phyloP scores from a whole-genome alignment of 2,797 vertebrate genomes.

The Enteromius paludinosus region DNA sequence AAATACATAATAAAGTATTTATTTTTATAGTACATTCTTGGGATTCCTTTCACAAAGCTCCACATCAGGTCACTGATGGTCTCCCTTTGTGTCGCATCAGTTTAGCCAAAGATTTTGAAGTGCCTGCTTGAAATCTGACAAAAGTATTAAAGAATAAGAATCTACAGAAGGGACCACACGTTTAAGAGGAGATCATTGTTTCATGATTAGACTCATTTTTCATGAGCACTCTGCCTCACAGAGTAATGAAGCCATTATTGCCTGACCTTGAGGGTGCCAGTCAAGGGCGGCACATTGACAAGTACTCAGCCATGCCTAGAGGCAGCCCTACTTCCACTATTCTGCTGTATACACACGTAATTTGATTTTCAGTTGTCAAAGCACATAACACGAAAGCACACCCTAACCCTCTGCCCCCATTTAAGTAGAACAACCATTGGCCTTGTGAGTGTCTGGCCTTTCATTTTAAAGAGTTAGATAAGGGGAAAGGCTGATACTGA shows the following conservation, averaged over 20 bases:
- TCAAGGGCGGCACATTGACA: slow-evolving; percentile 76
- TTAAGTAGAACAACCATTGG: slow-evolving; percentile 54
- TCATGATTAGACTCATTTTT: slow-evolving; percentile 37
- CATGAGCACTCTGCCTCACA: slow-evolving; percentile 12
- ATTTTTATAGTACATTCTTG: background rate
- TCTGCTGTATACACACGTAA: slow-evolving; percentile 53
- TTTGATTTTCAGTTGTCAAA: slow-evolving; percentile 65
- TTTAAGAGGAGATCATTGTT: slow-evolving; percentile 36
- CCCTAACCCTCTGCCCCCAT: slow-evolving; percentile 44
- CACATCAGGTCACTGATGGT: background rate
- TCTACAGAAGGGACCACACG: background rate
- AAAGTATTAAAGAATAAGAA: slow-evolving; percentile 18
- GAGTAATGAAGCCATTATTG: slow-evolving; percentile 53
- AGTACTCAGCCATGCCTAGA: slow-evolving; percentile 66
- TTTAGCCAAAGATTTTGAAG: background rate
- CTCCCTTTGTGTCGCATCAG: background rate
- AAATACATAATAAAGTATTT: background rate
- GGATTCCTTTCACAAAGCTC: background rate
- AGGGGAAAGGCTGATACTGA: background rate
- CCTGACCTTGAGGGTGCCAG: slow-evolving; percentile 72
- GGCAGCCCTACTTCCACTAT: slow-evolving; percentile 61
- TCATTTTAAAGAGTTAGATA: slow-evolving; percentile 32
- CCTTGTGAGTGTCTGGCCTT: slow-evolving; percentile 36
- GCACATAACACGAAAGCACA: slow-evolving; percentile 54
- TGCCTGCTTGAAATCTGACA: slow-evolving; percentile 3